Percentiles rank a stretch among this genome's conserved stretches.
Evolutionary conservation across 2,888 invertebrate species (phyloP).

Genomic region (Dioctria rufipes): DNA sequence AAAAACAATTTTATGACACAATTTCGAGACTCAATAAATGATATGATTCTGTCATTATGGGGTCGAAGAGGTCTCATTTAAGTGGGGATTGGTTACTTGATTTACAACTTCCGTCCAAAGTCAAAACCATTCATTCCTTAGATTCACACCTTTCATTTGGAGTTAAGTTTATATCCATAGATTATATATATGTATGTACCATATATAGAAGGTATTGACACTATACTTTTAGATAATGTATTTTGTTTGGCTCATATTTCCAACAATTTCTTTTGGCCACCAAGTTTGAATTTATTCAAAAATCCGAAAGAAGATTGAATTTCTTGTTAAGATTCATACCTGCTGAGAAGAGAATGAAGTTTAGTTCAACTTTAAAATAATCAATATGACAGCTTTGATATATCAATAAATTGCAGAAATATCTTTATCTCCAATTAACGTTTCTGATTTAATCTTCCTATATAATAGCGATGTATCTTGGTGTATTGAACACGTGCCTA

Average conservation of each 20-base stretch:
- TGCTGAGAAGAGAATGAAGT: not conserved
- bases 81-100: slow-evolving; percentile 30
- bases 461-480: not conserved
- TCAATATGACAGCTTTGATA: not conserved
- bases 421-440: slow-evolving; percentile 13
- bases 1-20: slow-evolving; percentile 43
- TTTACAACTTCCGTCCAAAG: slow-evolving; percentile 51
- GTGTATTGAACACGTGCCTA: not conserved
- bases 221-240: not conserved
- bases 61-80: slow-evolving; percentile 15
- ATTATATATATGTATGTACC: too few relatives aligned
- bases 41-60: slow-evolving; percentile 32
- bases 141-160: slow-evolving; percentile 9
- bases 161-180: not conserved
- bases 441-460: not conserved
- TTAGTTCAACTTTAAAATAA: not conserved
- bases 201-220: too few relatives aligned
- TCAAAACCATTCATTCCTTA: not conserved
- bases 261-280: not conserved
- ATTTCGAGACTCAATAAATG: slow-evolving; percentile 19
- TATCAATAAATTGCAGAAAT: slow-evolving; percentile 20
- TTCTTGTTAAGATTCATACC: not conserved
- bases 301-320: not conserved
- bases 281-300: not conserved
- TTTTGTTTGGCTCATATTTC: slow-evolving; percentile 1